phyloP scores from a whole-genome alignment of 64 coral and sea anemone genomes.

The Acropora yongei region DNA sequence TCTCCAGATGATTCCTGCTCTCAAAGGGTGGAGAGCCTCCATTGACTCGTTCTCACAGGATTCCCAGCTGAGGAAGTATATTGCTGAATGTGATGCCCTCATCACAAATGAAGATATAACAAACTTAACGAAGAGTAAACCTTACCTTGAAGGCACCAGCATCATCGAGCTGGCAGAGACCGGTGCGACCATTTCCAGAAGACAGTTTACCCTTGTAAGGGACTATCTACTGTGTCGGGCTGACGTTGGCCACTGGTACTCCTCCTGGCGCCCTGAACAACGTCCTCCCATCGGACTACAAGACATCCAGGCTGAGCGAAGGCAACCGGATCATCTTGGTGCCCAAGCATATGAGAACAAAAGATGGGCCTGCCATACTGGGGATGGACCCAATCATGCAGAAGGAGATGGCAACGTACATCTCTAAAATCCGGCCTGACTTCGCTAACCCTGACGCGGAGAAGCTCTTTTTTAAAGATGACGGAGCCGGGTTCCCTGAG shows the following conservation, averaged over 20 bases:
- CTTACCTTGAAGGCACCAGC: too few species aligned
- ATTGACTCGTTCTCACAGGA: too few species aligned
- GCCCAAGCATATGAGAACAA: conserved; percentile 1
- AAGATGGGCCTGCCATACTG: conserved; percentile 15
- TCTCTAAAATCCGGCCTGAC: not conserved
- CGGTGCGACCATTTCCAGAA: too few species aligned
- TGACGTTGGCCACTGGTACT: not conserved
- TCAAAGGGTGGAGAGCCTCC: too few species aligned
- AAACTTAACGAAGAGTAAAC: too few species aligned
- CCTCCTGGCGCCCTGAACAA: conserved; percentile 26
- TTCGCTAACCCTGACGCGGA: not conserved
- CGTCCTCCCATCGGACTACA: not conserved
- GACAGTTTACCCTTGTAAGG: too few species aligned
- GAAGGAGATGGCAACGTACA: not conserved
- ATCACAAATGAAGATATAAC: too few species aligned
- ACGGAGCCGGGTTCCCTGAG: not conserved
- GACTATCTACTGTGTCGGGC: not conserved
- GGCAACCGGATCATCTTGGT: conserved; percentile 25
- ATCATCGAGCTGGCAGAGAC: too few species aligned
- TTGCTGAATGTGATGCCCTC: too few species aligned
- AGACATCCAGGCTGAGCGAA: not conserved
- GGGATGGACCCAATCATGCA: not conserved
- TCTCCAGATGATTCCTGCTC: too few species aligned
- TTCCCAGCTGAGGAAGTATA: too few species aligned
- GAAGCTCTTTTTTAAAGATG: not conserved